Evolutionary conservation across 2,797 vertebrate species (phyloP), one percentile per base, ranked within the genome.

Genomic region (Typhlichthys eigenmanni): DNA sequence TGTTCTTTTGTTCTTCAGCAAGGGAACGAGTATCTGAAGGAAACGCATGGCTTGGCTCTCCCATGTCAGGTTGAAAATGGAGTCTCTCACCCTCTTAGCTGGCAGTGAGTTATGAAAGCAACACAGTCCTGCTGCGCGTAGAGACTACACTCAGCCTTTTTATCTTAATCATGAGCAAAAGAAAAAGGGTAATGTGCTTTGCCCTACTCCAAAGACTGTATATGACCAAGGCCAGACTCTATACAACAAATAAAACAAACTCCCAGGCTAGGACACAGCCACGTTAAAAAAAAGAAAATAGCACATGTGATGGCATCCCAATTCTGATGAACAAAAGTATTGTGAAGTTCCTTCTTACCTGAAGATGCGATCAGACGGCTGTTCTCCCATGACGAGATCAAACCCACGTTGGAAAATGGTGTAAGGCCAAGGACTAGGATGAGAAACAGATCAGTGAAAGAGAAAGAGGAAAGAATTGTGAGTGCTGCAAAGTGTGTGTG

Each of bases 361-460:
- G 92, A 99, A 99, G 86, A 99, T 99, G 79, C 97, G 98, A 92
- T 99, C 97, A 4, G 97, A 98, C 5, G 97, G 97, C 80, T 99
- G 97, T 83, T 99, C 97, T 4, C 97, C 97, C 91, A 99, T 93
- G 81, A 98, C 97, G 86, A 99, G 90, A 92, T 99, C 97, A 84
- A 99, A 99, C 71, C 97, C 97, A 0, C 97, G 95, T 86, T 99
- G 97, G 91, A 99, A 99, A 92, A 99, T 97, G 62, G 97, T 99
- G 82, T 99, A 99, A 0, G 97, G 97, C 97, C 97, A 99, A 60
- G 97, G 97, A 71, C 97, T 99, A 75, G 48, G 57, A 66, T 76
- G 38, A 29, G 19, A 65, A 75, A 79, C 73, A 63, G 38, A 43
- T 43, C 62, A 77, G 24, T 84, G 67, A 88, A 66, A 86, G 62